A percentile compares a stretch with the other conserved stretches of the same genome.
phyloP scores from a whole-genome alignment of 2,113 vertebrate genomes.

The Dermatemys mawii region DNA sequence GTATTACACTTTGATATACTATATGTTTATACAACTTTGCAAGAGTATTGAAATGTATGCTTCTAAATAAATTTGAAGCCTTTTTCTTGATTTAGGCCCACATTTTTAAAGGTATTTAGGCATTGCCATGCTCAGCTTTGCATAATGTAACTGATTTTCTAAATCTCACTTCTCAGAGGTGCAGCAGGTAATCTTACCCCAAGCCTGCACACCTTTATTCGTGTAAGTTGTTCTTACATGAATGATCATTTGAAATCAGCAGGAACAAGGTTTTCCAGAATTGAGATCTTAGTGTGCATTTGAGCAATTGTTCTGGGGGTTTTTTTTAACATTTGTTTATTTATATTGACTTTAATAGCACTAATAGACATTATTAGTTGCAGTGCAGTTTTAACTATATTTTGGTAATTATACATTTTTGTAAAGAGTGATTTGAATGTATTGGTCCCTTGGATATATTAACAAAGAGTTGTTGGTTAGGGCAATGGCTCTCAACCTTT shows the following conservation, averaged over 20 bases:
- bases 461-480: not conserved
- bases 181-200: not conserved
- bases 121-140: not conserved
- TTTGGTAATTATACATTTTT: not conserved
- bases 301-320: not conserved
- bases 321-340: not conserved
- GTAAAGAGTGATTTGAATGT: not conserved
- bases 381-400: not conserved
- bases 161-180: not conserved
- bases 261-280: not conserved
- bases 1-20: not conserved
- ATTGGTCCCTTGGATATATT: not conserved
- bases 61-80: not conserved
- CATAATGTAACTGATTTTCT: not conserved
- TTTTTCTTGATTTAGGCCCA: not conserved
- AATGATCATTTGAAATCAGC: not conserved
- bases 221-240: not conserved
- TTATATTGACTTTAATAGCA: not conserved
- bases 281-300: not conserved
- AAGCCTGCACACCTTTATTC: not conserved
- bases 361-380: not conserved
- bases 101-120: not conserved
- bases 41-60: fast-evolving
- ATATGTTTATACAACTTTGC: not conserved
- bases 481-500: too few species aligned